phyloP scores from a whole-genome alignment of 2,797 vertebrate genomes.

The Okamejei kenojei region DNA sequence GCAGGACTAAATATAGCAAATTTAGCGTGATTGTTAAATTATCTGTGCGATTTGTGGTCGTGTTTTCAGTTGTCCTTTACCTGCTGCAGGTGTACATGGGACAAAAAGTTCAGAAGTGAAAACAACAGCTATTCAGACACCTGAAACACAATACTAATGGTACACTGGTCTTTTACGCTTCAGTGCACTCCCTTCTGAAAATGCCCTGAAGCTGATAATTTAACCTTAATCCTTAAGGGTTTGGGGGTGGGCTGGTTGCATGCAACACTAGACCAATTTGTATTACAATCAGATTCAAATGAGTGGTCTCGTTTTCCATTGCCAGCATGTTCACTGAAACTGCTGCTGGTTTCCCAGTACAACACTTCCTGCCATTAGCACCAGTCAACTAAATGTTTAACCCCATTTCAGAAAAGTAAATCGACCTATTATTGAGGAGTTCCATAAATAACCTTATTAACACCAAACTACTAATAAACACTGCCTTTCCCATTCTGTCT shows the following conservation, averaged over 20 bases:
- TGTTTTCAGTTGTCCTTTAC: slow-evolving; percentile 47
- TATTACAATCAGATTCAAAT: slow-evolving; percentile 27
- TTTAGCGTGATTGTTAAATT: slow-evolving; percentile 46
- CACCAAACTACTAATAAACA: not conserved
- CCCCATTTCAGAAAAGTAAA: not conserved
- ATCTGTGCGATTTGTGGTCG: slow-evolving; percentile 50
- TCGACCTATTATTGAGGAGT: not conserved
- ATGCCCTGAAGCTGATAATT: not conserved
- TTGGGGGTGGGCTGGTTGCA: not conserved
- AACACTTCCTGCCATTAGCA: not conserved
- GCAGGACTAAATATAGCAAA: not conserved
- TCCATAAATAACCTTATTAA: not conserved
- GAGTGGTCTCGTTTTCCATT: not conserved
- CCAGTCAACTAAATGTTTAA: not conserved
- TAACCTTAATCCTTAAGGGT: slow-evolving; percentile 6
- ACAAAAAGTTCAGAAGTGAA: slow-evolving; percentile 47
- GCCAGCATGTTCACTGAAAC: not conserved
- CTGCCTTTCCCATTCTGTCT: not conserved
- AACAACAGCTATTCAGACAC: slow-evolving; percentile 41
- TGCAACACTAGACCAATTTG: not conserved
- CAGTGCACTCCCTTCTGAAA: slow-evolving; percentile 21
- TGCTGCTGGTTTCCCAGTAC: not conserved
- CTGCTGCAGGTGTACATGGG: slow-evolving; percentile 49
- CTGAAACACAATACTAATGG: slow-evolving; percentile 45
- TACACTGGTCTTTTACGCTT: slow-evolving; percentile 45